A percentile compares a stretch with the other conserved stretches of the same genome.
Conservation (phyloP, 2,888 invertebrate species). For the Pegoplata infirma region DNA sequence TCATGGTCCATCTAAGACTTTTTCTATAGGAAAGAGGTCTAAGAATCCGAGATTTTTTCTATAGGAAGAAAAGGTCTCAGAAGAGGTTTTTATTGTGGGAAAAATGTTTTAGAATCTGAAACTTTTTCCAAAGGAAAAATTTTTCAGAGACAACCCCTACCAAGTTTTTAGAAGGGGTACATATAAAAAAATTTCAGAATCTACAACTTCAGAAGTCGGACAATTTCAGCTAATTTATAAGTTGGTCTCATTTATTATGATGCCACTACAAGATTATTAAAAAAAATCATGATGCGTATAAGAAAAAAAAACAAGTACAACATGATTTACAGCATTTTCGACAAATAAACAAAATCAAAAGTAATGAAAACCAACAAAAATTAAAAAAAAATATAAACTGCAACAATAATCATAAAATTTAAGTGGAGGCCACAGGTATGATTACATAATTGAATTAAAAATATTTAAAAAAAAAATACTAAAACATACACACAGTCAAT, state of each 20-base stretch:
- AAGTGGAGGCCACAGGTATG: constrained; percentile 56
- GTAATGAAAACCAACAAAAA: constrained; percentile 1
- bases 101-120: no score
- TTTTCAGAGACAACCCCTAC: no score
- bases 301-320: constrained; percentile 50
- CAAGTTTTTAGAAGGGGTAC: no score
- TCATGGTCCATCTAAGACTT: no score
- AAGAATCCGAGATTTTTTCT: no score
- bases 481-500: not conserved
- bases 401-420: constrained; percentile 37
- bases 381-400: constrained; percentile 36
- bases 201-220: no score
- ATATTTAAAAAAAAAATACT: not conserved
- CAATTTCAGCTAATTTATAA: no score
- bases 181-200: no score
- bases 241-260: constrained; percentile 7
- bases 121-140: no score
- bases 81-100: no score
- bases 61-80: no score
- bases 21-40: no score
- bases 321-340: constrained; percentile 53
- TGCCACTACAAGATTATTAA: not conserved
- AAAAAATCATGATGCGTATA: constrained; percentile 24
- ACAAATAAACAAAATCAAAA: constrained; percentile 14
- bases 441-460: constrained; percentile 54